Percentiles rank a stretch among this genome's conserved stretches.
phyloP scores from a whole-genome alignment of 2,797 vertebrate genomes.

The Enteromius afrohamiltoni region DNA sequence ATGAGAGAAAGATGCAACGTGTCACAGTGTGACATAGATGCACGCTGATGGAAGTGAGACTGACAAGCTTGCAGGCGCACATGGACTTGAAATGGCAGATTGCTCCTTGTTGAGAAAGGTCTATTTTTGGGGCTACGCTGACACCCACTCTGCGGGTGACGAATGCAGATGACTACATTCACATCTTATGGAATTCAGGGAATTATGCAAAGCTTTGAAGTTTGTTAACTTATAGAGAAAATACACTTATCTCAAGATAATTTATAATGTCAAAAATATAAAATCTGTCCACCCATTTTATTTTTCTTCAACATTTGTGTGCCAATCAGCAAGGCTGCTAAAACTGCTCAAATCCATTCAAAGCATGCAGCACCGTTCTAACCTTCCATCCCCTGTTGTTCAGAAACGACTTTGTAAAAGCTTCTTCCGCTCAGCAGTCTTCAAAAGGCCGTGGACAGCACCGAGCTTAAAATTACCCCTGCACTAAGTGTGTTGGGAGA shows the following conservation, averaged over 20 bases:
- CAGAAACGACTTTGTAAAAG: conserved; percentile 38
- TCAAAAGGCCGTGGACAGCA: conserved; percentile 32
- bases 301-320: neutral
- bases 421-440: conserved; percentile 33
- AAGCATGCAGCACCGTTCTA: neutral
- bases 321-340: neutral
- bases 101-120: conserved; percentile 55
- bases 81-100: conserved; percentile 57
- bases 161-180: conserved; percentile 42
- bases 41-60: conserved; percentile 54
- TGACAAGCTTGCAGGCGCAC: conserved; percentile 47
- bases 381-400: conserved; percentile 5
- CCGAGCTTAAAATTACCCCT: conserved; percentile 53
- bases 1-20: conserved; percentile 41
- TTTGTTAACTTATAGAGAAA: neutral
- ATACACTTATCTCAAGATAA: neutral
- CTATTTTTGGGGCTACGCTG: conserved; percentile 53
- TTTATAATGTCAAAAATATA: neutral
- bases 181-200: conserved; percentile 37
- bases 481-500: conserved; percentile 44
- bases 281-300: neutral
- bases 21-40: conserved; percentile 52
- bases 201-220: conserved; percentile 10
- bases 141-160: conserved; percentile 52
- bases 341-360: conserved; percentile 19